A percentile compares a stretch with the other conserved stretches of the same genome.
These are phyloP conservation scores for Autographa gamma DNA, from an alignment of 2,888 invertebrate species.

Conservation along the genomic window DNA sequence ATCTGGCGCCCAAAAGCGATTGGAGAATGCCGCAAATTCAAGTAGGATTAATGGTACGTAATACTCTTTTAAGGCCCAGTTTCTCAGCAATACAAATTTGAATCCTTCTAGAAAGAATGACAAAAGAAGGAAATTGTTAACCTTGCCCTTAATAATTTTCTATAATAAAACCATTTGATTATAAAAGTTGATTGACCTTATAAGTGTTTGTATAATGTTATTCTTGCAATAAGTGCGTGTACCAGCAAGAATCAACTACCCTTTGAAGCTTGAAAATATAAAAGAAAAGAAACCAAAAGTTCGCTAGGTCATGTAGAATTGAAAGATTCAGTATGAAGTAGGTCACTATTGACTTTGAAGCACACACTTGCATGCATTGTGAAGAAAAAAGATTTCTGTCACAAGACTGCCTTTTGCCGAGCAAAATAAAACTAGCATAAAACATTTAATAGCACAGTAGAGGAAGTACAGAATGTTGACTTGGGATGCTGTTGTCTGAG, in stretches of 20 bases:
- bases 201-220: no score
- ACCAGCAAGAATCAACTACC: neutral
- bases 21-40: no score
- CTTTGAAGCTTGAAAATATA: neutral
- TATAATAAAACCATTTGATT: no score
- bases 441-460: constrained; percentile 35
- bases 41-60: neutral
- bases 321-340: constrained; percentile 51
- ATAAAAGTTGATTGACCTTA: no score
- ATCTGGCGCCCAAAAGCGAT: no score
- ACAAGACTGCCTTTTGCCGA: constrained; percentile 27
- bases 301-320: constrained; percentile 42
- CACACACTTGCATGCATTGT: constrained; percentile 42
- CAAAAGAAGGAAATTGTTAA: neutral
- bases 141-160: neutral
- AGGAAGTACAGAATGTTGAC: constrained; percentile 26
- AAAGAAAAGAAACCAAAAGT: constrained; percentile 29
- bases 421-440: constrained; percentile 31
- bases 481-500: constrained; percentile 17
- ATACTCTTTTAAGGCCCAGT: neutral
- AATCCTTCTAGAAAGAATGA: no score
- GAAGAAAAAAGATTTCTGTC: constrained; percentile 40
- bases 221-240: no score
- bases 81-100: neutral
- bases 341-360: constrained; percentile 54